Conservation (phyloP, 2,888 invertebrate species). For the Catotricha subobsoleta region DNA sequence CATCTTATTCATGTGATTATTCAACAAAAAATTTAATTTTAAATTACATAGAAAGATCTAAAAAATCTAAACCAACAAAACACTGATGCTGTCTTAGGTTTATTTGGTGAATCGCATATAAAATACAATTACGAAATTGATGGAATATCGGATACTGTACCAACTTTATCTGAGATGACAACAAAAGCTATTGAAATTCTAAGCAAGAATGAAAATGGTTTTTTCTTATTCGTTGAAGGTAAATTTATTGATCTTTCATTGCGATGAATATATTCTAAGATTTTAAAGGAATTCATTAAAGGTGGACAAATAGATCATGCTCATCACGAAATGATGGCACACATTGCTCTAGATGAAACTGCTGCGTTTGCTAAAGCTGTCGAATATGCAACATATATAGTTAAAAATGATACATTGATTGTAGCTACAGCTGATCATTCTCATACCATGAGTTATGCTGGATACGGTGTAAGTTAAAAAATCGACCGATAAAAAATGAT, state of each 20-base stretch:
- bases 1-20: background rate
- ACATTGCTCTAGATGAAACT: conserved; percentile 25
- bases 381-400: conserved; percentile 39
- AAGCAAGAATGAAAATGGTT: conserved; percentile 45
- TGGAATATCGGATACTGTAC: conserved; percentile 33
- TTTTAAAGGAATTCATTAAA: no score
- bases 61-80: conserved; percentile 22
- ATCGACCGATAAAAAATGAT: background rate
- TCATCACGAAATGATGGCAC: conserved; percentile 23
- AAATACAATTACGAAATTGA: conserved; percentile 46
- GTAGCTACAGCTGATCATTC: conserved; percentile 70
- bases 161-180: conserved; percentile 67
- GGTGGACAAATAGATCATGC: conserved; percentile 21
- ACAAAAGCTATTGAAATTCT: conserved; percentile 54
- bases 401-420: conserved; percentile 54
- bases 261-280: no score
- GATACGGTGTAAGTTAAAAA: conserved; percentile 38
- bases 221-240: conserved; percentile 61
- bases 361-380: conserved; percentile 60
- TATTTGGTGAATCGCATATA: conserved; percentile 48
- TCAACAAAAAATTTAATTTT: background rate
- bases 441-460: conserved; percentile 54
- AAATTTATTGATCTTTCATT: conserved; percentile 24
- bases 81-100: conserved; percentile 42
- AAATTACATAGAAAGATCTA: background rate